Percentiles rank a stretch among this genome's conserved stretches.
Evolutionary conservation across 2,113 vertebrate species (phyloP).

Genomic region (Scomber scombrus): DNA sequence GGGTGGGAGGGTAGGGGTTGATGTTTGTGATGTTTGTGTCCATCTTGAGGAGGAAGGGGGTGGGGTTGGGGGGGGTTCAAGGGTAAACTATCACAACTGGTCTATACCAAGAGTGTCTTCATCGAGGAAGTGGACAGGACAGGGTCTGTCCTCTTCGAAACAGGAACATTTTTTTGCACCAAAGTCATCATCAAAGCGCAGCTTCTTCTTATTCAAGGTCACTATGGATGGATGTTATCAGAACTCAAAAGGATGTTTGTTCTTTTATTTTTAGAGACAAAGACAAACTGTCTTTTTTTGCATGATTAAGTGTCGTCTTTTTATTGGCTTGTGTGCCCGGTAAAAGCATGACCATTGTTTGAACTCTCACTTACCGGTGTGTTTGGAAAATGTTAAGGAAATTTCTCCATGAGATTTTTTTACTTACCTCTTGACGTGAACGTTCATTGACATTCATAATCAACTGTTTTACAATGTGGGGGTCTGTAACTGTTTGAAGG

Average conservation of each 20-base stretch:
- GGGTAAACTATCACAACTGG: conserved; percentile 82
- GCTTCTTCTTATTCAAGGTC: conserved; percentile 83
- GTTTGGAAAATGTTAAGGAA: conserved; percentile 79
- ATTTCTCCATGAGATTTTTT: conserved; percentile 78
- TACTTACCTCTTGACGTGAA: conserved; percentile 80
- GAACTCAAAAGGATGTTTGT: conserved; percentile 68
- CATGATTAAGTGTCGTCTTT: conserved; percentile 86
- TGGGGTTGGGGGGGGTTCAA: conserved; percentile 31
- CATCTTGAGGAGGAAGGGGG: conserved; percentile 61
- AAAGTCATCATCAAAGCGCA: conserved; percentile 86
- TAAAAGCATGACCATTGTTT: conserved; percentile 85
- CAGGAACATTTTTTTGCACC: conserved; percentile 86
- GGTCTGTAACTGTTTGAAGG: conserved; percentile 81
- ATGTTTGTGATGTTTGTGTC: conserved; percentile 80
- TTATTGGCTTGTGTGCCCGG: conserved; percentile 84
- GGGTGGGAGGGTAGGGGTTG: conserved; percentile 64
- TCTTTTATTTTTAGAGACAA: conserved; percentile 71
- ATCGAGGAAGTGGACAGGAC: conserved; percentile 82
- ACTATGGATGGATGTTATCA: conserved; percentile 78
- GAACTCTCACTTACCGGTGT: conserved; percentile 82
- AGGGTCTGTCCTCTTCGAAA: conserved; percentile 82
- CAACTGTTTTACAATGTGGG: conserved; percentile 77
- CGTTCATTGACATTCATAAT: conserved; percentile 81
- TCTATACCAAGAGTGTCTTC: conserved; percentile 87
- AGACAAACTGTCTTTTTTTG: conserved; percentile 78